Base-by-base conservation (phyloP, 1,140 invertebrate genomes). In the Aculops lycopersici region DNA sequence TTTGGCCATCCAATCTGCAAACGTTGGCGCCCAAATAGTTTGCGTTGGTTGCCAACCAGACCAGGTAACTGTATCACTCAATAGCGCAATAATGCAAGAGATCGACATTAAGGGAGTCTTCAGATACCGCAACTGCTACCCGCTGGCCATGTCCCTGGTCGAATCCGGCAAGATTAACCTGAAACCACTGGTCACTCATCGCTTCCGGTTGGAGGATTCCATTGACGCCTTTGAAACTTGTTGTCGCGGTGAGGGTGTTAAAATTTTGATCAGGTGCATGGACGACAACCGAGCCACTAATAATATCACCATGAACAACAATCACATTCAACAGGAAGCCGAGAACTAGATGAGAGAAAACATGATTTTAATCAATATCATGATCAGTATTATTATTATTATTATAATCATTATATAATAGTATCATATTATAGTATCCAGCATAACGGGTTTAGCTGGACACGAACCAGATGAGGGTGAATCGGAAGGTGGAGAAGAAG, bases 81-180 rank as follows among this genome's bases (percentile, higher is more conserved):
- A 76, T 1, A 68, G 70, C 52, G 76, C 79, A 2, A 56, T 75
- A 13, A 57, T 68, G 0, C 57, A 73, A 43, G 84, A 92, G 64
- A 70, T 94, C 4, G 79, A 88, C 54, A 79, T 94, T 41, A 64
- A 68, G 50, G 83, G 83, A 37, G 68, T 79, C 19, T 90, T 92
- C 57, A 65, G 83, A 58, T 90, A 88, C 53, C 70, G 64, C 36
- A 86, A 90, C 58, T 75, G 79, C 74, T 79, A 40, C 19, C 41
- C 45, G 15, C n/a, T 18, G 17, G 43, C 45, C 16, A 38, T 46
- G 15, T 17, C 21, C 20, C 17, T 47, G 21, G 36, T 41, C 5
- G 14, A 37, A 3, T 43, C 41, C 20, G 75, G 78, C 2, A 70
- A 69, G 55, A 64, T 86, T 3, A 65, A 92, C 53, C 69, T 88